Evolutionary conservation across 2,888 invertebrate species (phyloP).

Genomic region (Himalopsyche kuldschensis): DNA sequence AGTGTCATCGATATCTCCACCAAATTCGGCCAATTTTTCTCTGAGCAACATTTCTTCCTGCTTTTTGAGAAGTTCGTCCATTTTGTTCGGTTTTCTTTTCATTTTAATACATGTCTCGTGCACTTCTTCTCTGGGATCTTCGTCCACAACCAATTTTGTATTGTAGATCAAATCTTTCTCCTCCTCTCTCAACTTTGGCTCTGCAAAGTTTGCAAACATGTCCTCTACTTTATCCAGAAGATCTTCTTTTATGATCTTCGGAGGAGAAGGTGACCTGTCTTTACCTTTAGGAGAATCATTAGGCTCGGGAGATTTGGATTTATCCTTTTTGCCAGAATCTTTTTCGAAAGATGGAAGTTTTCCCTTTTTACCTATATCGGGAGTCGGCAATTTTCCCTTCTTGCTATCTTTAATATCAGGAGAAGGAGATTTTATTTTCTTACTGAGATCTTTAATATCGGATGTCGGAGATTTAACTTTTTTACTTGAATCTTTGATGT

Average conservation of each 20-base stretch:
- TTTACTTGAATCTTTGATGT: not conserved
- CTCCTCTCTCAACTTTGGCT: constrained; percentile 24
- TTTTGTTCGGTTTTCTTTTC: constrained; percentile 45
- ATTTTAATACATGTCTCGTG: constrained; percentile 30
- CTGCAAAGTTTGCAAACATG: constrained; percentile 52
- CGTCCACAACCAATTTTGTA: constrained; percentile 55
- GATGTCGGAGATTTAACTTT: constrained; percentile 15
- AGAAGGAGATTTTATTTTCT: constrained; percentile 19
- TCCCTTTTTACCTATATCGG: constrained; percentile 42
- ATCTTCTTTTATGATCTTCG: constrained; percentile 55
- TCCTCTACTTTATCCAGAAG: constrained; percentile 57
- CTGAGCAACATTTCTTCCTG: constrained; percentile 47
- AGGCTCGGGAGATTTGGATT: constrained; percentile 49
- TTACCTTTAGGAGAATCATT: constrained; percentile 33
- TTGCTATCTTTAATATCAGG: constrained; percentile 45
- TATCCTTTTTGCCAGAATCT: constrained; percentile 17
- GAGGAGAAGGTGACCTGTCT: constrained; percentile 39
- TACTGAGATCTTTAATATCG: constrained; percentile 8
- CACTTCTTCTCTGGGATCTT: constrained; percentile 42
- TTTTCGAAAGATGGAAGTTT: constrained; percentile 38
- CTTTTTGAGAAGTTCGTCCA: constrained; percentile 48
- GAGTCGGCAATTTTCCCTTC: constrained; percentile 17
- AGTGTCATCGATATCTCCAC: constrained; percentile 50
- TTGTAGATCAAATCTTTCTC: constrained; percentile 46
- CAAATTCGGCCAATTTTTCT: constrained; percentile 49